A percentile compares a stretch with the other conserved stretches of the same genome.
Evolutionary conservation across 1,140 invertebrate genomes (phyloP).

Genomic region (Cydia splendana): DNA sequence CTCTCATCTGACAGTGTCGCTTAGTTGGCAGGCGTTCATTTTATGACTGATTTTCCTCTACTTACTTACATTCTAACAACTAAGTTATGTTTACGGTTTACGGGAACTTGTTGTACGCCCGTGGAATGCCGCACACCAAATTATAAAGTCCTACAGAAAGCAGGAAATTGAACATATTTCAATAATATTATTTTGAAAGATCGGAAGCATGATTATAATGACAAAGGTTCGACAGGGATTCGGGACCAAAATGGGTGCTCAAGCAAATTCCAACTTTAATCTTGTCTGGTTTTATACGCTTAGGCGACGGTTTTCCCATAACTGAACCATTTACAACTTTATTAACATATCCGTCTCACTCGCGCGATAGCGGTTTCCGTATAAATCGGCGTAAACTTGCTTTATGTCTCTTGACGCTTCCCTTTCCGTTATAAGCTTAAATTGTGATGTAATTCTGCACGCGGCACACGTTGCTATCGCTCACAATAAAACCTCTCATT

Average conservation of each 20-base stretch:
- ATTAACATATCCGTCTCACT: conserved; percentile 58
- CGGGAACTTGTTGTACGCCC: neutral
- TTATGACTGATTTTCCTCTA: no score
- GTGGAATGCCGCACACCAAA: conserved; percentile 48
- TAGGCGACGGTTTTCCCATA: conserved; percentile 41
- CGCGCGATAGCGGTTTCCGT: conserved; percentile 40
- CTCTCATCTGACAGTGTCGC: no score
- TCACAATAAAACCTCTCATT: conserved; percentile 19
- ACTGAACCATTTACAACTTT: conserved; percentile 57
- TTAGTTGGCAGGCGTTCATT: no score
- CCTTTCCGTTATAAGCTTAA: conserved; percentile 47
- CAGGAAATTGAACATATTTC: conserved; percentile 79
- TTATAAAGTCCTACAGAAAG: conserved; percentile 61
- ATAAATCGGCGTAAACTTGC: conserved; percentile 41
- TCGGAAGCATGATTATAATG: conserved; percentile 78
- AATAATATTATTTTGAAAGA: conserved; percentile 78
- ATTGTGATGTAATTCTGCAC: conserved; percentile 41
- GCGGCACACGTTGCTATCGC: conserved; percentile 25
- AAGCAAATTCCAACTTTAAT: conserved; percentile 61
- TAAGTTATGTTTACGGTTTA: neutral
- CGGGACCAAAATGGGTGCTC: conserved; percentile 46
- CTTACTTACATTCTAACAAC: neutral
- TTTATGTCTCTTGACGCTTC: conserved; percentile 45
- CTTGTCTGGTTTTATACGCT: conserved; percentile 41
- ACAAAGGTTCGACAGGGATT: conserved; percentile 76